Conservation (phyloP, 1,140 invertebrate genomes). For the Holotrichia oblita region DNA sequence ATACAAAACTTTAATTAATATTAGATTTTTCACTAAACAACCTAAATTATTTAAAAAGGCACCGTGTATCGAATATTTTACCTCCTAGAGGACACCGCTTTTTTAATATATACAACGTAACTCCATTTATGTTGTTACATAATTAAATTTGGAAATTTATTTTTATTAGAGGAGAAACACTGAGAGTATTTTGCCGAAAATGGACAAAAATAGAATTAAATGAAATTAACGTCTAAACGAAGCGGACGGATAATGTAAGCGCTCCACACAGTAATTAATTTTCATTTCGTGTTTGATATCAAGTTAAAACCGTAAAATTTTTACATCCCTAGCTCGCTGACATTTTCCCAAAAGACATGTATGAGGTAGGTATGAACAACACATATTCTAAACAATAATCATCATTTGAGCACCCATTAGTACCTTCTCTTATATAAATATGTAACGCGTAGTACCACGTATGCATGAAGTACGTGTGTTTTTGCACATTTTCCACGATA, state of each 20-base stretch:
- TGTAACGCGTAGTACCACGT: neutral
- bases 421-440: neutral
- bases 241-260: neutral
- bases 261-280: neutral
- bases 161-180: neutral
- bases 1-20: no score
- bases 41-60: no score
- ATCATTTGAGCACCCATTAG: neutral
- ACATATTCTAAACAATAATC: neutral
- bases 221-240: constrained; percentile 10
- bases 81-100: no score
- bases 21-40: no score
- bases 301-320: neutral
- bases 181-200: neutral
- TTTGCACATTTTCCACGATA: neutral
- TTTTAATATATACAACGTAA: neutral
- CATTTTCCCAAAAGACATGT: neutral
- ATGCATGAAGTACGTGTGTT: neutral
- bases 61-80: no score
- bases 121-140: neutral
- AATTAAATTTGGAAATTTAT: constrained; percentile 6
- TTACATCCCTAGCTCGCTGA: neutral
- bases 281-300: constrained; percentile 6
- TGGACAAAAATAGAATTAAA: neutral
- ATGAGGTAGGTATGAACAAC: neutral